Evolutionary conservation across 2,888 invertebrate species (phyloP).

Genomic region (Andrena haemorrhoa): DNA sequence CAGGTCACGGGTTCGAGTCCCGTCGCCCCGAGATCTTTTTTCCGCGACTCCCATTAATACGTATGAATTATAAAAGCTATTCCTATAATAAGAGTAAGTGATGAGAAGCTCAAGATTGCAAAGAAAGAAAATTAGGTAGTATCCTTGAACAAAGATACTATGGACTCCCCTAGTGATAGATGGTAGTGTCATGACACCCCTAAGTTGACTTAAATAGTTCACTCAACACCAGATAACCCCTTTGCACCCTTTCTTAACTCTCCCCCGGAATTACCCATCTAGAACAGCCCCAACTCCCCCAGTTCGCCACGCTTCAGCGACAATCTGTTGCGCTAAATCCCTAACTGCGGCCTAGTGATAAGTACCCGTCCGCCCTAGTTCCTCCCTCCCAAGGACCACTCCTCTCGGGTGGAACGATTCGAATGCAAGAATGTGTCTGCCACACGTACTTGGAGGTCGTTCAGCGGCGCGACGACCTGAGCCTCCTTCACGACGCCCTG

Average conservation of each 20-base stretch:
- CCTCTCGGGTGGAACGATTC: constrained; percentile 6
- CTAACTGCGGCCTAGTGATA: constrained; percentile 12
- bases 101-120: too few relatives aligned
- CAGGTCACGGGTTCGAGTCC: too few relatives aligned
- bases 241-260: not conserved
- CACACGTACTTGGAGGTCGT: constrained; percentile 89
- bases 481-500: constrained; percentile 92
- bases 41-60: too few relatives aligned
- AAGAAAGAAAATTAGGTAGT: too few relatives aligned
- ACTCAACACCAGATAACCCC: too few relatives aligned
- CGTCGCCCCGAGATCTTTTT: too few relatives aligned
- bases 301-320: not conserved
- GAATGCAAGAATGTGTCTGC: not conserved
- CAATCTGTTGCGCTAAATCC: not conserved
- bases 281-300: not conserved
- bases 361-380: not conserved
- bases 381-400: not conserved
- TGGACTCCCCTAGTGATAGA: too few relatives aligned
- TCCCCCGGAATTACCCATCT: not conserved
- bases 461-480: constrained; percentile 90
- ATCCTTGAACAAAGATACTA: too few relatives aligned
- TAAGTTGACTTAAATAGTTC: too few relatives aligned
- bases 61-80: too few relatives aligned
- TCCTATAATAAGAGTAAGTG: too few relatives aligned
- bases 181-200: too few relatives aligned